Evolutionary conservation across 2,888 invertebrate genomes (phyloP), one percentile per base, ranked within the genome.

Genomic region (Dynastes hyllus): DNA sequence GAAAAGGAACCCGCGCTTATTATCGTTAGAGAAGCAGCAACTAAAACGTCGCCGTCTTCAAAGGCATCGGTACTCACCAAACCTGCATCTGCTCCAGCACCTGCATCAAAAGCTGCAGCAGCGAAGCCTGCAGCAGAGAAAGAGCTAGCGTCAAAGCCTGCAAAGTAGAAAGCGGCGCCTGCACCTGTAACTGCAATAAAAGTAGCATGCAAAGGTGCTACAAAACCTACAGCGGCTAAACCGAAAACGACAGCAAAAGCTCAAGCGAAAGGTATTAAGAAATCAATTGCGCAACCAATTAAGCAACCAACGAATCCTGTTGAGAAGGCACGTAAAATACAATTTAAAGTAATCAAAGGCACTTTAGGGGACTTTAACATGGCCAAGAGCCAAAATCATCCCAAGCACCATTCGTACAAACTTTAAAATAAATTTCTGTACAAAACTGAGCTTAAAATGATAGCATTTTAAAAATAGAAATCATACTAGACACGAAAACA

Each of bases 251-350:
- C 88, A 53, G 86, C 87, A 81, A 89, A 89, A 85, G 89, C 88
- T 83, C 86, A 87, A 80, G 76, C 81, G 8, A 79, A 86, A 40
- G 84, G 82, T 40, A 82, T 82, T 66, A 89, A 89, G 83, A 90
- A 90, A 81, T 88, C 89, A 65, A 88, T 88, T 11, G 87, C 89
- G 13, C 83, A 89, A 88, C 84, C 89, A 75, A n/a, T 66, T 22
- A 81, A 82, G 51, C 78, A 65, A 61, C 73, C 78, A 8, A 66
- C 81, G 45, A 83, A 83, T 11, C 89, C 92, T 75, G 92, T 95
- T 81, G 91, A 93, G 73, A 96, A 95, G 87, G 97, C 97, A 79
- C 92, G 95, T 83, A 96, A 95, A 88, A 93, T 95, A 16, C 96
- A 96, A 89, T 95, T 94, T 85, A 97, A 96, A 94, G 96, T 96